Percentiles rank a stretch among this genome's conserved stretches.
Evolutionary conservation across 2,797 vertebrate species (phyloP).

Genomic region (Onychomys arenicola): DNA sequence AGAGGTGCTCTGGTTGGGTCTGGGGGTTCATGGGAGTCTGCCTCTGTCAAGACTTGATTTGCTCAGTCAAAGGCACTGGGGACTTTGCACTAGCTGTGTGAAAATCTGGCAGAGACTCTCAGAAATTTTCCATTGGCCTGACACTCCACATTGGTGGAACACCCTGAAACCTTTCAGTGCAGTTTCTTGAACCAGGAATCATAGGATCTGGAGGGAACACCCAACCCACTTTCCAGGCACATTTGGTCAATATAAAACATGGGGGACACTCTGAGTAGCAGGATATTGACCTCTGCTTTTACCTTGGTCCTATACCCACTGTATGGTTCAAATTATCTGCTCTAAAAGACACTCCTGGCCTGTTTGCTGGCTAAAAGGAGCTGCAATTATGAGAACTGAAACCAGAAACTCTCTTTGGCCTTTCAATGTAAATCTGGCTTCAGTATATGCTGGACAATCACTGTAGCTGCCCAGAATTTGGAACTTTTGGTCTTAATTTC

Average conservation of each 20-base stretch:
- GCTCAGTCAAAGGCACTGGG: neutral
- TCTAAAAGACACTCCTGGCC: neutral
- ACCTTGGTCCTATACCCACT: neutral
- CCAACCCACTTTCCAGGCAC: neutral
- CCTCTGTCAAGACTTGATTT: neutral
- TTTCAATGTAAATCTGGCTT: neutral
- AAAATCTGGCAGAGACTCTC: neutral
- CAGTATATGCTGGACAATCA: neutral
- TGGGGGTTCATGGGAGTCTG: neutral
- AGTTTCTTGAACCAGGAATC: neutral
- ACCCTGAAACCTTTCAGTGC: neutral
- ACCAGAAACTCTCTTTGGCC: neutral
- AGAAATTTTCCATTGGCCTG: neutral
- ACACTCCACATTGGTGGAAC: neutral
- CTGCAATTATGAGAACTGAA: neutral
- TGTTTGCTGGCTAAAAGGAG: neutral
- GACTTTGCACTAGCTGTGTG: neutral
- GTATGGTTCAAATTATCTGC: neutral
- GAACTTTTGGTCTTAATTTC: neutral
- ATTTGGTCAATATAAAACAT: neutral
- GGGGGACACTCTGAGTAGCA: neutral
- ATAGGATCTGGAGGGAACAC: neutral
- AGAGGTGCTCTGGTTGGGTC: neutral
- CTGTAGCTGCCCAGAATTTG: neutral
- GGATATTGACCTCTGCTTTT: neutral